Conservation (phyloP, 2,113 vertebrate species). For the Rhinolophus sinicus region DNA sequence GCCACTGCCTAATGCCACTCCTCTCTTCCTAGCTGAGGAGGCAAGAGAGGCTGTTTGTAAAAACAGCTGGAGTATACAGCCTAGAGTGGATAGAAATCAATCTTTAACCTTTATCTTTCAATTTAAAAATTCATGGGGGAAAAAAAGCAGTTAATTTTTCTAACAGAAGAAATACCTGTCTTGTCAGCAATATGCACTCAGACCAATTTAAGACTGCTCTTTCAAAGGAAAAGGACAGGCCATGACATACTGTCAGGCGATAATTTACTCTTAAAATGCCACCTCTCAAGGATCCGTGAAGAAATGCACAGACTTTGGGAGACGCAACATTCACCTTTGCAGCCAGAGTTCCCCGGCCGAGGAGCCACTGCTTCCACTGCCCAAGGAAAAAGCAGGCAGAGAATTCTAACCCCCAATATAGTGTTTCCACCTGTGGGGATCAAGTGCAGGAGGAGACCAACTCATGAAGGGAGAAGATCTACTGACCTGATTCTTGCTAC, state of each 20-base stretch:
- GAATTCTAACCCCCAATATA: neutral
- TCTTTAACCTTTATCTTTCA: neutral
- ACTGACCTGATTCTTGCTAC: neutral
- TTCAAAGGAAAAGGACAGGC: neutral
- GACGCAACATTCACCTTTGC: neutral
- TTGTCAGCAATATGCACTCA: conserved; percentile 4
- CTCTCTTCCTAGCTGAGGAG: neutral
- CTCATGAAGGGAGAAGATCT: neutral
- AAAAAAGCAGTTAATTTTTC: neutral
- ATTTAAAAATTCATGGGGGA: neutral
- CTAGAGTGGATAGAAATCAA: neutral
- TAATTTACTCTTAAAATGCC: conserved; percentile 18
- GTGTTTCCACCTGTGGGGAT: conserved; percentile 26
- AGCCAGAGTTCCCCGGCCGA: neutral
- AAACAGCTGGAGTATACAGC: neutral
- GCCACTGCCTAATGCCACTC: neutral
- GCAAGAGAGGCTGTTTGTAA: neutral
- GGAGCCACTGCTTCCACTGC: neutral
- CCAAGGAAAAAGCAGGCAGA: neutral
- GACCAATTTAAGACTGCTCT: neutral
- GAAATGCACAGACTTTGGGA: neutral
- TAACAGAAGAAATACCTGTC: conserved; percentile 6
- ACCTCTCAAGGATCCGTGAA: neutral
- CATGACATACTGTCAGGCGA: neutral
- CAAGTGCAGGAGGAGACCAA: neutral